A percentile compares a stretch with the other conserved stretches of the same genome.
Conservation (phyloP, 1,140 invertebrate species). For the Drosophila nannoptera region DNA sequence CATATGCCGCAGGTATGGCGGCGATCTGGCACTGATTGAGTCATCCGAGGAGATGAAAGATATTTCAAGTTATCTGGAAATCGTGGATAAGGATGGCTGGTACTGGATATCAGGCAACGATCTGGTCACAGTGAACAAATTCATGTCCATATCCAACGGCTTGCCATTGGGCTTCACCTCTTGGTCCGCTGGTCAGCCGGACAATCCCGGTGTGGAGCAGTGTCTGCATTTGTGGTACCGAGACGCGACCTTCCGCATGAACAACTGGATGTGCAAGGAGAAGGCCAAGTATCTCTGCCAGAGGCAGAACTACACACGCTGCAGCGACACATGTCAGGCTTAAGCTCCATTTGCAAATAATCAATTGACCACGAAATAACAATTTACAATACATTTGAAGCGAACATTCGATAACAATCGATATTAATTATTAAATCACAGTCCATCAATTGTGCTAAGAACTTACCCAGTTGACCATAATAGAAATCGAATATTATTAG, state of each 20-base stretch:
- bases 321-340: conserved; percentile 10
- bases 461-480: not conserved
- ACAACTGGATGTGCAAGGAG: conserved; percentile 30
- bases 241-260: conserved; percentile 23
- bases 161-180: conserved; percentile 16
- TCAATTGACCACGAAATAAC: not conserved
- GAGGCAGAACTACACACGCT: conserved; percentile 27
- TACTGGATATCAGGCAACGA: conserved; percentile 47
- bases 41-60: conserved; percentile 17
- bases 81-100: not conserved
- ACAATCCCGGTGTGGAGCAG: conserved; percentile 35
- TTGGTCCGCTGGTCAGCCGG: conserved; percentile 36
- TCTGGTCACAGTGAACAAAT: conserved; percentile 20
- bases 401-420: not conserved
- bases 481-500: conserved; percentile 14
- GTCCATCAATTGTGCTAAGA: not conserved
- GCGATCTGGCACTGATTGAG: conserved; percentile 32
- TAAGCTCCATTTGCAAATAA: not conserved
- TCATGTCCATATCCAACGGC: conserved; percentile 26
- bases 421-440: too few species aligned
- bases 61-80: conserved; percentile 4
- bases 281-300: conserved; percentile 21
- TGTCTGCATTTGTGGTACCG: conserved; percentile 42
- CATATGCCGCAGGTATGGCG: conserved; percentile 15
- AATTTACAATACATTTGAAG: too few species aligned